These are phyloP conservation scores for Odontamblyopus lacepedii DNA, from an alignment of 2,797 vertebrate genomes.

Conservation along the genomic window DNA sequence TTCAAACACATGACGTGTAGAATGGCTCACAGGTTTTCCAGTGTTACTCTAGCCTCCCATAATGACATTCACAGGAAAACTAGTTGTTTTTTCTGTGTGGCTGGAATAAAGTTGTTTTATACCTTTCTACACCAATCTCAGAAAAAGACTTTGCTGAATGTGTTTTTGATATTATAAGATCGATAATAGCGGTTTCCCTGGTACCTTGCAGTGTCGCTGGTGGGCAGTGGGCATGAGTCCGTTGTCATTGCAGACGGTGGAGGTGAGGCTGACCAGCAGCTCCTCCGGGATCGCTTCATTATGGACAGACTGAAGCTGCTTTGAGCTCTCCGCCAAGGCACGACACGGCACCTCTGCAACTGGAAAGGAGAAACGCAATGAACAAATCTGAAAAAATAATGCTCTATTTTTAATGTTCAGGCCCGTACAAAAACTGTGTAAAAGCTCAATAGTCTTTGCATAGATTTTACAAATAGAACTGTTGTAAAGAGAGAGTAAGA, in stretches of 20 bases:
- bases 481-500: no score
- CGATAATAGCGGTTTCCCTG: neutral
- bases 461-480: no score
- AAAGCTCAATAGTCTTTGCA: no score
- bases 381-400: no score
- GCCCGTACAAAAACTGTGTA: no score
- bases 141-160: neutral
- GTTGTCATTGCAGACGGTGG: slow-evolving; percentile 60
- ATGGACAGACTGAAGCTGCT: slow-evolving; percentile 40
- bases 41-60: neutral
- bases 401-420: no score
- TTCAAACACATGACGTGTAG: neutral
- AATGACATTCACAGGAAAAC: neutral
- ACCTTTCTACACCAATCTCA: no score
- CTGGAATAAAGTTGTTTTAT: neutral
- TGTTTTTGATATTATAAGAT: no score
- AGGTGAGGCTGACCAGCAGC: slow-evolving; percentile 78
- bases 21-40: neutral
- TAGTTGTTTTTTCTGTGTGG: no score
- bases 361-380: slow-evolving; percentile 1
- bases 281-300: slow-evolving; percentile 78
- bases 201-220: slow-evolving; percentile 63
- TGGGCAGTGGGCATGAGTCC: slow-evolving; percentile 46
- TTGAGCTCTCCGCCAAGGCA: slow-evolving; percentile 22
- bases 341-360: slow-evolving; percentile 46